A percentile compares a stretch with the other conserved stretches of the same genome.
phyloP scores from a whole-genome alignment of 1,140 invertebrate species.

The Planococcus citri region DNA sequence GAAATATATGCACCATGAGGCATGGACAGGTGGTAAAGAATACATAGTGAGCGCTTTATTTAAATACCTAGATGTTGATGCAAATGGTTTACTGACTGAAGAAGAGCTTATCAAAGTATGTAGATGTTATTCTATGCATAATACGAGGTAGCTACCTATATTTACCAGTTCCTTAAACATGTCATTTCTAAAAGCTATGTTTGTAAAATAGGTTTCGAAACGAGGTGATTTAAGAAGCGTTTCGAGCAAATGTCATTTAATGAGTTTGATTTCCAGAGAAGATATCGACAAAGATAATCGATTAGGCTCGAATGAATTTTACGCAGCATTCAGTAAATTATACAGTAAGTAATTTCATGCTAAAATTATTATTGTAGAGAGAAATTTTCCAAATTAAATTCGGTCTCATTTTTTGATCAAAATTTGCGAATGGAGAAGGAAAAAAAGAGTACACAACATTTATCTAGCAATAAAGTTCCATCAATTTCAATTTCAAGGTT shows the following conservation, averaged over 20 bases:
- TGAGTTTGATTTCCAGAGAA: slow-evolving; percentile 57
- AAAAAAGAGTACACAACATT: no score
- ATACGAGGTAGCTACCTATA: no score
- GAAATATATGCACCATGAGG: slow-evolving; percentile 46
- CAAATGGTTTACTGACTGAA: slow-evolving; percentile 50
- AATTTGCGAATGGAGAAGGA: no score
- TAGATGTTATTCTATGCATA: background rate
- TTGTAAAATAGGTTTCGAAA: slow-evolving; percentile 43
- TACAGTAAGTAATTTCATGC: slow-evolving; percentile 51
- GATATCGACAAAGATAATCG: slow-evolving; percentile 51
- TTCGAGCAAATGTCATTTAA: slow-evolving; percentile 50
- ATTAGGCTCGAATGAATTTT: slow-evolving; percentile 60
- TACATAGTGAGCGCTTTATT: slow-evolving; percentile 66
- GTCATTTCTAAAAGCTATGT: background rate
- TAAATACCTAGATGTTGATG: slow-evolving; percentile 62
- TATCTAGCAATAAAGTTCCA: no score
- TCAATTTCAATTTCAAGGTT: no score
- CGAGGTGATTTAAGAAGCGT: slow-evolving; percentile 50
- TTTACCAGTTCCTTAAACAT: no score
- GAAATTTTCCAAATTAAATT: no score
- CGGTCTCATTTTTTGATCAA: no score
- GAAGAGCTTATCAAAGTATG: slow-evolving; percentile 51
- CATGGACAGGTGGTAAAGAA: slow-evolving; percentile 47
- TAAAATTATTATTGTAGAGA: no score
- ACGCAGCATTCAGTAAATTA: slow-evolving; percentile 61